Evolutionary conservation across 2,113 vertebrate genomes (phyloP).

Genomic region (Atlantisia rogersi): DNA sequence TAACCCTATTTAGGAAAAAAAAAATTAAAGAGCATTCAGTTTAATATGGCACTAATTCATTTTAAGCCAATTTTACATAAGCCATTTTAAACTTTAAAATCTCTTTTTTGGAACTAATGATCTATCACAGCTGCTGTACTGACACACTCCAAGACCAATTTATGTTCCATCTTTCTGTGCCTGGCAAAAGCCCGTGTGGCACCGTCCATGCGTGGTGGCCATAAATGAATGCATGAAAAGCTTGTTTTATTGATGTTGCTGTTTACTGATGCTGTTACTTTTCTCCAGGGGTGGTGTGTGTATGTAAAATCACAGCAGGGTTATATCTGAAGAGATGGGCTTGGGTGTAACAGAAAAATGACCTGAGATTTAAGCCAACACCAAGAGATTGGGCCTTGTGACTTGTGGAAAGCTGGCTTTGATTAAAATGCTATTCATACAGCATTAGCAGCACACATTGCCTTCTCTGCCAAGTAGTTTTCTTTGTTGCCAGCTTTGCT

Average conservation of each 20-base stretch:
- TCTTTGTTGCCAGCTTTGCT: not conserved
- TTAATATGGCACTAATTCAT: not conserved
- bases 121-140: not conserved
- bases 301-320: not conserved
- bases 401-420: constrained; percentile 18
- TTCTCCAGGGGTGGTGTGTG: not conserved
- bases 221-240: not conserved
- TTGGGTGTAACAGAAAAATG: not conserved
- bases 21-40: not conserved
- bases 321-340: not conserved
- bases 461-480: not conserved
- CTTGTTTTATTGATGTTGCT: not conserved
- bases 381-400: not conserved
- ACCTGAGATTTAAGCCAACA: not conserved
- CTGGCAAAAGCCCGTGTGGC: not conserved
- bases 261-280: not conserved
- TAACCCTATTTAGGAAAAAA: not conserved
- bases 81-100: not conserved
- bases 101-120: not conserved
- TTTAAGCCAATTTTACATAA: not conserved
- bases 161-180: not conserved
- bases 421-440: not conserved
- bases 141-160: not conserved
- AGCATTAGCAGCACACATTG: not conserved
- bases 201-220: not conserved